phyloP scores from a whole-genome alignment of 2,797 vertebrate species.

The Gymnodraco acuticeps region DNA sequence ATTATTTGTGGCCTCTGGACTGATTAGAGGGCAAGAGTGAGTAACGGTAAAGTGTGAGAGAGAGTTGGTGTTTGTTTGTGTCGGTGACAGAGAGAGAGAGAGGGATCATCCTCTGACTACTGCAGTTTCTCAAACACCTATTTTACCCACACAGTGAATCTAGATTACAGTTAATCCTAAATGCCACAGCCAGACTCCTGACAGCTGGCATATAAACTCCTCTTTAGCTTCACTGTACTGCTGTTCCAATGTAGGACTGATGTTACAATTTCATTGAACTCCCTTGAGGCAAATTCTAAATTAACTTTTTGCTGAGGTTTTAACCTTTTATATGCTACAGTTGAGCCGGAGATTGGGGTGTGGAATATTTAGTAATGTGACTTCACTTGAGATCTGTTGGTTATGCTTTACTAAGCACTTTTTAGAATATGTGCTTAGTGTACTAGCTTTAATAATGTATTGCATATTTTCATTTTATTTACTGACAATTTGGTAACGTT shows the following conservation, averaged over 20 bases:
- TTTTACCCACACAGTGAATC: slow-evolving; percentile 54
- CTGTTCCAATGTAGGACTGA: slow-evolving; percentile 51
- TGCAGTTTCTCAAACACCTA: slow-evolving; percentile 47
- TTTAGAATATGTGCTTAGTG: not conserved
- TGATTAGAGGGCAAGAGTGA: not conserved
- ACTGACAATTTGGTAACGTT: slow-evolving; percentile 9
- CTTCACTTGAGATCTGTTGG: not conserved
- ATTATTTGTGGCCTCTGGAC: not conserved
- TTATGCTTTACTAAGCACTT: not conserved
- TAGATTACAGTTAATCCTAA: slow-evolving; percentile 74
- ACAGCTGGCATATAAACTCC: slow-evolving; percentile 59
- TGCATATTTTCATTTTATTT: not conserved
- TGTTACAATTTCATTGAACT: slow-evolving; percentile 59
- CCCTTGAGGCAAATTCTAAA: slow-evolving; percentile 49
- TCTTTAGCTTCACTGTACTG: slow-evolving; percentile 49
- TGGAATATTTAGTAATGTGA: slow-evolving; percentile 12
- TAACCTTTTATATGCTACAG: slow-evolving; percentile 30
- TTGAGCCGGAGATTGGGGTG: not conserved
- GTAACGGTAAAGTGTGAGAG: not conserved
- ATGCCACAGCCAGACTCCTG: slow-evolving; percentile 53
- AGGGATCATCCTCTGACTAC: slow-evolving; percentile 31
- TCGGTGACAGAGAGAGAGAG: slow-evolving; percentile 7
- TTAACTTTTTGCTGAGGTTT: slow-evolving; percentile 44
- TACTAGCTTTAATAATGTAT: not conserved
- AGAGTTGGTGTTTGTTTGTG: not conserved